Conservation (phyloP, 2,113 vertebrate species). For the Microtus oregoni region DNA sequence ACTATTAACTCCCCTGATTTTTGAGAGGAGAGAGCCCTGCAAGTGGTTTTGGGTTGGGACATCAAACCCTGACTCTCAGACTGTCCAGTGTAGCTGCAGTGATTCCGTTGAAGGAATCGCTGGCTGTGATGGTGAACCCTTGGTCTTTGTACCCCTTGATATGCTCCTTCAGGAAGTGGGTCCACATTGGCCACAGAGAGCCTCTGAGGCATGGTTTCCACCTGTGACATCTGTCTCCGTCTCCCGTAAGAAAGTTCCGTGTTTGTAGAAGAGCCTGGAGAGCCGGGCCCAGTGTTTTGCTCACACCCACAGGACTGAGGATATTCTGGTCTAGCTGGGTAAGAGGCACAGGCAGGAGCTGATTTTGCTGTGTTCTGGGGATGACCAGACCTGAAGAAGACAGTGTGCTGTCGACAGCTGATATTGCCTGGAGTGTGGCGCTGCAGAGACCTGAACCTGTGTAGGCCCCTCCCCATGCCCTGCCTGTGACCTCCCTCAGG, state of each 20-base stretch:
- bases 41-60: not conserved
- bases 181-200: too few species aligned
- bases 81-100: fast-evolving
- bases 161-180: not conserved
- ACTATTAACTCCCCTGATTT: not conserved
- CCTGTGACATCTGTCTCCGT: not conserved
- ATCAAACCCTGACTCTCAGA: not conserved
- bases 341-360: not conserved
- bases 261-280: not conserved
- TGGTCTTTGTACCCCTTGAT: too few species aligned
- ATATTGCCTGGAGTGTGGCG: not conserved
- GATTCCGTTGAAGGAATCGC: fast-evolving
- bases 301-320: not conserved
- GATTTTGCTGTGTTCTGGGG: not conserved
- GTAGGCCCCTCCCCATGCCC: not conserved
- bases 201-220: not conserved
- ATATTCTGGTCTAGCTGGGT: fast-evolving
- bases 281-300: not conserved
- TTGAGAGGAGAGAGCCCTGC: not conserved
- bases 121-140: fast-evolving
- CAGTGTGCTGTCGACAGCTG: not conserved
- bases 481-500: not conserved
- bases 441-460: constrained; percentile 13
- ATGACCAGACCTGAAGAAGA: not conserved
- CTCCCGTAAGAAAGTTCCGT: not conserved